These are phyloP conservation scores for Cybosia mesomella DNA, from an alignment of 2,888 invertebrate species.

Conservation along the genomic window DNA sequence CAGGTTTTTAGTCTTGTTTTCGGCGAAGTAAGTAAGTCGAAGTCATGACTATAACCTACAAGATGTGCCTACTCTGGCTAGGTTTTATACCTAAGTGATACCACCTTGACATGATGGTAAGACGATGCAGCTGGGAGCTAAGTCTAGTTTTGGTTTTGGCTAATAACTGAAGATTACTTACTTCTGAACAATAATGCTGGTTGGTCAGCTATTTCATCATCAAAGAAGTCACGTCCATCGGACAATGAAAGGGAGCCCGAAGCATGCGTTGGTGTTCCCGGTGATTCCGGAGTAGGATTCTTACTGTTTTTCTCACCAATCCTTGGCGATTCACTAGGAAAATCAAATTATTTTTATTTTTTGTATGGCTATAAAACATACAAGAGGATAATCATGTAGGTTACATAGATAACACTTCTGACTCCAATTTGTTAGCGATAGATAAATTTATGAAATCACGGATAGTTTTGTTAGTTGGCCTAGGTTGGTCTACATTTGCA, in stretches of 20 bases:
- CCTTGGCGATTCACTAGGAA: conserved; percentile 52
- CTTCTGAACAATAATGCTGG: conserved; percentile 93
- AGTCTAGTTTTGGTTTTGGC: too few relatives aligned
- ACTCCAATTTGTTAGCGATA: background rate
- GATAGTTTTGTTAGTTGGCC: too few relatives aligned
- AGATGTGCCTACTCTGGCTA: too few relatives aligned
- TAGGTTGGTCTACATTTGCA: too few relatives aligned
- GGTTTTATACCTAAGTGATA: too few relatives aligned
- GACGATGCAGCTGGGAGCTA: background rate
- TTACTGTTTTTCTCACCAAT: conserved; percentile 60
- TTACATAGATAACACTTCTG: background rate
- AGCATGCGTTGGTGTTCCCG: conserved; percentile 93
- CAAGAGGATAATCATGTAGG: background rate
- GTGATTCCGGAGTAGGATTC: conserved; percentile 86
- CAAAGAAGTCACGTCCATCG: conserved; percentile 93
- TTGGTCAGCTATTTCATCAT: conserved; percentile 97
- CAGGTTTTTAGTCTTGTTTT: too few relatives aligned
- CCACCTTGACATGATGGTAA: background rate
- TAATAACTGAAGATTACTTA: conserved; percentile 58
- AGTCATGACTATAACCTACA: too few relatives aligned
- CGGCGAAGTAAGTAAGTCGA: too few relatives aligned
- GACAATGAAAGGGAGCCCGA: conserved; percentile 94
- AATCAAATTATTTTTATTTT: background rate
- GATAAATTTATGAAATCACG: background rate
- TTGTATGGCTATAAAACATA: background rate